A percentile compares a stretch with the other conserved stretches of the same genome.
phyloP scores from a whole-genome alignment of 2,888 invertebrate species.

The Volucella zonaria region DNA sequence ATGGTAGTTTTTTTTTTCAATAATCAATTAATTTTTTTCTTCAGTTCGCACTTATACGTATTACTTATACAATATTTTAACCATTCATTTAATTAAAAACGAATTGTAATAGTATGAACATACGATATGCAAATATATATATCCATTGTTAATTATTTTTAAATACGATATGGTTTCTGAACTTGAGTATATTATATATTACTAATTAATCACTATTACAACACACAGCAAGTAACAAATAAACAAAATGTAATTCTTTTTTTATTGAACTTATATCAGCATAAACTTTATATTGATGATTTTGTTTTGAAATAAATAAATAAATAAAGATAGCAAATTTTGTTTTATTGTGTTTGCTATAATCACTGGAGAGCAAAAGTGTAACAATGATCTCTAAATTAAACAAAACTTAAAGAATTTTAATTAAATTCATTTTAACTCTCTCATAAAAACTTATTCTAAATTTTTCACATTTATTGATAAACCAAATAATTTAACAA shows the following conservation, averaged over 20 bases:
- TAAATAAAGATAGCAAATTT: constrained; percentile 17
- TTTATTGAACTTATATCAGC: constrained; percentile 69
- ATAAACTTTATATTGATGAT: constrained; percentile 69
- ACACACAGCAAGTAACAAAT: constrained; percentile 16
- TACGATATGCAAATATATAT: constrained; percentile 37
- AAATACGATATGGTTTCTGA: constrained; percentile 74
- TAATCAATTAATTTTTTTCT: constrained; percentile 13
- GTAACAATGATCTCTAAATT: too few relatives aligned
- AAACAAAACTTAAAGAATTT: too few relatives aligned
- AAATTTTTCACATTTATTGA: too few relatives aligned
- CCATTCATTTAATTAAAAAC: constrained; percentile 41
- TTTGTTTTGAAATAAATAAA: constrained; percentile 64
- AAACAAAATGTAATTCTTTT: constrained; percentile 53
- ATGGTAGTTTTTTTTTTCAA: constrained; percentile 7
- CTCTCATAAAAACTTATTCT: too few relatives aligned
- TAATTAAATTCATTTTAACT: too few relatives aligned
- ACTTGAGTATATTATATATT: constrained; percentile 70
- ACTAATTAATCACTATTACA: constrained; percentile 58
- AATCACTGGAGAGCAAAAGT: too few relatives aligned
- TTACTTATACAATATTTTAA: constrained; percentile 41
- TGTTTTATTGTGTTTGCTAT: constrained; percentile 1
- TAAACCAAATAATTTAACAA: too few relatives aligned
- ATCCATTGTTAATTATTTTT: constrained; percentile 72
- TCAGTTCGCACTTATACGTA: constrained; percentile 21
- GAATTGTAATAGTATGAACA: constrained; percentile 37